Percentiles rank a stretch among this genome's conserved stretches.
These are phyloP conservation scores for Lucilia cuprina DNA, from an alignment of 1,140 invertebrate species.

Conservation along the genomic window DNA sequence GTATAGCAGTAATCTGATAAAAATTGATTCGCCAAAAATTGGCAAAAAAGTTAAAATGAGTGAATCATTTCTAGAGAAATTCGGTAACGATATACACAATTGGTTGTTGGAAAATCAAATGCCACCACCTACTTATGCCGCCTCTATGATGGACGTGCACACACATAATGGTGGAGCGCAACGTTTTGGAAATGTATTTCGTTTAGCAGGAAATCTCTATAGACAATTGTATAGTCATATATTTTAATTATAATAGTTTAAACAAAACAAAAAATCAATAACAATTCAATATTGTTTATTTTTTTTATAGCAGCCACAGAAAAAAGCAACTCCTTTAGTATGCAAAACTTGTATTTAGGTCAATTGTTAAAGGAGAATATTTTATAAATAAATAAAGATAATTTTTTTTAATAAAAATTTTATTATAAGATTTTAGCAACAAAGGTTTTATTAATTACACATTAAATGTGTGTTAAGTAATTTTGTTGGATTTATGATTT, in stretches of 20 bases:
- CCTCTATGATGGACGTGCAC: constrained; percentile 42
- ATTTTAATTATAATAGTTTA: background rate
- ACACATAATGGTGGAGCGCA: constrained; percentile 46
- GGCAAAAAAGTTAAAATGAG: constrained; percentile 49
- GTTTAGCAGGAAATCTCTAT: constrained; percentile 46
- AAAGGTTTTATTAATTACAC: too few relatives aligned
- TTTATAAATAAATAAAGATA: too few relatives aligned
- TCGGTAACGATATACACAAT: constrained; percentile 48
- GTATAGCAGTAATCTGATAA: constrained; percentile 39
- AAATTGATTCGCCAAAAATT: constrained; percentile 44
- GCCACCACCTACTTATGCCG: constrained; percentile 37
- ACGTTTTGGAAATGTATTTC: constrained; percentile 40
- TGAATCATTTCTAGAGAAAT: constrained; percentile 52
- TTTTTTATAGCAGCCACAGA: too few relatives aligned
- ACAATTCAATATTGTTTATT: too few relatives aligned
- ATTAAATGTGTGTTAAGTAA: too few relatives aligned
- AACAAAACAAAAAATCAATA: background rate
- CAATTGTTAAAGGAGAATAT: too few relatives aligned
- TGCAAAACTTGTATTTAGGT: too few relatives aligned
- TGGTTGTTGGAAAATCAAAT: constrained; percentile 48
- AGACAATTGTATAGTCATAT: constrained; percentile 36
- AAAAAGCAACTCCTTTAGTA: too few relatives aligned
- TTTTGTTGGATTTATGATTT: too few relatives aligned
- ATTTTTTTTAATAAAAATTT: too few relatives aligned
- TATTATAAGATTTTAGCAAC: too few relatives aligned